Evolutionary conservation across 2,113 vertebrate genomes (phyloP), one percentile per base, ranked within the genome.

Genomic region (Spea bombifrons): DNA sequence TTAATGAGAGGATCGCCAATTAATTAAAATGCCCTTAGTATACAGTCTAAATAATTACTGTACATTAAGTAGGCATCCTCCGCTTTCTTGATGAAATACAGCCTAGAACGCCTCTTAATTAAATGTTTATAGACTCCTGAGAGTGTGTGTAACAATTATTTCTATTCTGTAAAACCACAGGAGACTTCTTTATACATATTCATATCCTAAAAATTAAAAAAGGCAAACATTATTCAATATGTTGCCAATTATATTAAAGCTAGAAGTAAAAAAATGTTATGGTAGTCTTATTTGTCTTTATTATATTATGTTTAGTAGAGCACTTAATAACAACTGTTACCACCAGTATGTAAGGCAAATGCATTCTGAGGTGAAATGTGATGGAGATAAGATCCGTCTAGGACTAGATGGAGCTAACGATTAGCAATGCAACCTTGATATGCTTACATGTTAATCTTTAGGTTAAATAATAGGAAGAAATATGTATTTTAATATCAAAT

Each of bases 121-220:
- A 66, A 75, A 66, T 66, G 47, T 75, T 13, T 47, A 50, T 3
- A 75, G 43, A 66, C 49, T 12, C 63, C 8, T 5, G 61, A 48
- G 64, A 75, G 47, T 4, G 15, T 43, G 13, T 75, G 73, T 13
- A 66, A 75, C 16, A 75, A 75, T 75, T 53, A 46, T 45, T 75
- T n/a, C 47, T 55, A 59, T 45, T 66, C 44, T 52, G 6, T 66
- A 12, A 47, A 73, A 63, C 71, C 71, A 61, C 44, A 73, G 17
- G 73, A 66, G 63, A n/a, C 7, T 66, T 44, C 30, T 52, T 13
- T 75, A 75, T 44, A 66, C 65, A 13, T 17, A 66, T 75, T 15
- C 30, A 63, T 61, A 61, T 53, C 16, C n/a, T 44, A 66, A 75
- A 75, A 44, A 66, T 53, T 13, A 52, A 43, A 17, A 75, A 30